Percentiles rank a stretch among this genome's conserved stretches.
phyloP scores from a whole-genome alignment of 2,888 invertebrate species.

The Dynastes tityus region DNA sequence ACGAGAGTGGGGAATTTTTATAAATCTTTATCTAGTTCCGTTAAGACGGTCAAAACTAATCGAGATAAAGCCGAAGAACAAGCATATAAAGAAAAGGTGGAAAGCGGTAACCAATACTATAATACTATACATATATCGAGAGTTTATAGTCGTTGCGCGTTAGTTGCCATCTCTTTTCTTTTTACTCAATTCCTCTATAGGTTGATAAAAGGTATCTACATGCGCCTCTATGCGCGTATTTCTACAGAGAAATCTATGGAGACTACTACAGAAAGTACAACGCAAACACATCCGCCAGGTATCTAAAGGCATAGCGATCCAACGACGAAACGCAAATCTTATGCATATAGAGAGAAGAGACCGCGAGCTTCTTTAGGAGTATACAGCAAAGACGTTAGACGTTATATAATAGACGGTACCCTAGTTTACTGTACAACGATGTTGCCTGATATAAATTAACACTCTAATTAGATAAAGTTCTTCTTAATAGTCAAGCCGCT shows the following conservation, averaged over 20 bases:
- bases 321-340: not conserved
- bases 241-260: not conserved
- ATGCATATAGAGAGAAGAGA: not conserved
- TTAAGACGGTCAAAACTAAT: conserved; percentile 46
- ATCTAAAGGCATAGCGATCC: not conserved
- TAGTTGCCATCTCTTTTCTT: not conserved
- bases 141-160: too few species aligned
- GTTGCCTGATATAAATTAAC: not conserved
- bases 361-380: not conserved
- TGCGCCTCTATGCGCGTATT: not conserved
- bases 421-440: conserved; percentile 1
- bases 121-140: not conserved
- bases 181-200: not conserved
- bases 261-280: not conserved
- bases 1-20: conserved; percentile 29
- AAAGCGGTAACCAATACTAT: conserved; percentile 19
- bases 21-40: conserved; percentile 41
- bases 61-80: conserved; percentile 37
- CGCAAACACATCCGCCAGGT: not conserved
- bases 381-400: not conserved
- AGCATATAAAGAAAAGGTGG: conserved; percentile 31
- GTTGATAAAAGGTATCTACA: not conserved
- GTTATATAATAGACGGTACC: not conserved
- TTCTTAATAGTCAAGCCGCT: conserved; percentile 6
- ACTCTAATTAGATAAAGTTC: not conserved